Evolutionary conservation across 2,113 vertebrate genomes (phyloP), one percentile per base, ranked within the genome.

Genomic region (Leuciscus idus): DNA sequence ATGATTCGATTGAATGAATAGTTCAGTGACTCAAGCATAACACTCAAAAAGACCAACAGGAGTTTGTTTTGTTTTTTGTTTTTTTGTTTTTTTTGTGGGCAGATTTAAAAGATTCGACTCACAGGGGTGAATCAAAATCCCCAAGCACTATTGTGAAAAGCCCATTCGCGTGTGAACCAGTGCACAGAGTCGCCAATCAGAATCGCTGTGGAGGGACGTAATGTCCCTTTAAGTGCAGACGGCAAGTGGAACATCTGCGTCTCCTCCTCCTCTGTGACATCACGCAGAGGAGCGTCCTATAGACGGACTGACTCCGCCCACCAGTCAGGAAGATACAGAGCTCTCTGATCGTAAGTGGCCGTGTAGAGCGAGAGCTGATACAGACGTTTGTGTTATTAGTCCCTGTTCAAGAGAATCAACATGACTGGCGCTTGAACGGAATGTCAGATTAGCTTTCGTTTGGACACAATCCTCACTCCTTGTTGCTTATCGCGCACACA

Each of bases 241-340:
- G 82, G 87, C 87, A 89, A 88, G 61, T 64, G 91, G 89, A 91
- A 92, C 91, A 84, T 89, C 88, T 82, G 83, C 17, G 88, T 43
- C 94, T 94, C 95, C 95, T 95, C 96, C 95, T 95, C 96, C 95
- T 91, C 93, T 4, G 15, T 59, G 94, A 95, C 94, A 95, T 95
- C 93, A 93, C 94, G 93, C 88, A 92, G 93, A 92, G 94, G 93
- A 93, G 94, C 94, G 95, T 95, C 93, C 96, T 96, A 96, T 96
- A 94, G 94, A 91, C 93, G 93, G 92, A 89, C 90, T 95, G 94
- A 94, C 96, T 94, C 96, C 96, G 95, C 96, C 96, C 95, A 94
- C 90, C 88, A 94, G 95, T 93, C 93, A 95, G 94, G 95, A 95
- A 96, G 95, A 94, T 93, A 86, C 85, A 64, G 95, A 94, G 93